Conservation (phyloP, 2,113 vertebrate genomes). For the Proteles cristata region DNA sequence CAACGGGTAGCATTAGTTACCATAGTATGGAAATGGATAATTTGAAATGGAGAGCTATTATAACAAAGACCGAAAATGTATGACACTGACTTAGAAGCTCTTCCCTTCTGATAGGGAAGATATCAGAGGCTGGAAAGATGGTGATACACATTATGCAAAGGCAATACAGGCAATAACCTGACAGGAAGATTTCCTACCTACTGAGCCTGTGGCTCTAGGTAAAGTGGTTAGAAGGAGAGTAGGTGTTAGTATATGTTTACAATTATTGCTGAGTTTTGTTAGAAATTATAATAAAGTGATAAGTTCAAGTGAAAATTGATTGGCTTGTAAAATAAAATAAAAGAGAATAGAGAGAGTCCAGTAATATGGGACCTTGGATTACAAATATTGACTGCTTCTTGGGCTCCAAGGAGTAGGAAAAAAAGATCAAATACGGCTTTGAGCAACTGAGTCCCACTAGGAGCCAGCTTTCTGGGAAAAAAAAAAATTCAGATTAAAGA, state of each 20-base stretch:
- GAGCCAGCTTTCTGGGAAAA: background rate
- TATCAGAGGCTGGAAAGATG: background rate
- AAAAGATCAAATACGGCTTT: background rate
- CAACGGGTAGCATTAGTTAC: background rate
- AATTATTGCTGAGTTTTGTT: background rate
- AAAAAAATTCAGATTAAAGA: background rate
- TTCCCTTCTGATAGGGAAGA: too few relatives aligned
- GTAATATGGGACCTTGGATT: background rate
- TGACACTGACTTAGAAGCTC: background rate
- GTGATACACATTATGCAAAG: background rate
- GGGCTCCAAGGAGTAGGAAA: background rate
- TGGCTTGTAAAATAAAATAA: constrained; percentile 14
- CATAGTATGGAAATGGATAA: background rate
- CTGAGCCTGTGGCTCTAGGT: background rate
- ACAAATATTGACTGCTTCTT: background rate
- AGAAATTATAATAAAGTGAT: constrained; percentile 21
- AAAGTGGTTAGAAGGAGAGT: background rate
- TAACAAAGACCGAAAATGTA: background rate
- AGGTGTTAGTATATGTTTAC: background rate
- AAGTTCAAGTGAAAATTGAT: constrained; percentile 19
- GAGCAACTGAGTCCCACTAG: background rate
- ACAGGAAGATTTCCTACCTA: background rate
- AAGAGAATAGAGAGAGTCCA: background rate
- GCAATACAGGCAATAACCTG: background rate
- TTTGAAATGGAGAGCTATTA: background rate